A percentile compares a stretch with the other conserved stretches of the same genome.
Conservation (phyloP, 92 coral and sea anemone species). For the Palythoa grandiflora region DNA sequence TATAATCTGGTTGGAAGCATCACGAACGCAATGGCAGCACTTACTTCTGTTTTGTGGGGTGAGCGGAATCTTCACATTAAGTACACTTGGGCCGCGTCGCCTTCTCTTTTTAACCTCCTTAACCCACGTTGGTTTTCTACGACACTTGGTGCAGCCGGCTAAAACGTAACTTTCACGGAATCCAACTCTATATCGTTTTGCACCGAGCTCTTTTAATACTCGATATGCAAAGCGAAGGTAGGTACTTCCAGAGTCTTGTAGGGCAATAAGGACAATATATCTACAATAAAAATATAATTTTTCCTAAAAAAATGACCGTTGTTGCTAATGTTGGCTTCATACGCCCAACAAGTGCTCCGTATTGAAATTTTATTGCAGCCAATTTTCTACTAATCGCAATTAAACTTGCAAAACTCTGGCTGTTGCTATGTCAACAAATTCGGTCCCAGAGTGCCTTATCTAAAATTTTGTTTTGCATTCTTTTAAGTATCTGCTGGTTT, state of each 20-base stretch:
- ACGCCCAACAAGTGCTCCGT: too few relatives aligned
- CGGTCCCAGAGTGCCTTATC: too few relatives aligned
- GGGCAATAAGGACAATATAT: slow-evolving; percentile 23
- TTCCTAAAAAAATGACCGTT: too few relatives aligned
- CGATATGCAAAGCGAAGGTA: background rate
- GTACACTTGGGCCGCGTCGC: slow-evolving; percentile 4
- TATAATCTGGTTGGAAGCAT: background rate
- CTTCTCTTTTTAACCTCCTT: slow-evolving; percentile 17
- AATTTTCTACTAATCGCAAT: too few relatives aligned
- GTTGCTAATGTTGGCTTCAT: too few relatives aligned
- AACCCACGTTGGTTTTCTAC: slow-evolving; percentile 26
- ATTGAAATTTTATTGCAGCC: too few relatives aligned
- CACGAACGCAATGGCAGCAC: background rate
- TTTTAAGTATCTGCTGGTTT: too few relatives aligned
- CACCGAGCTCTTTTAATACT: slow-evolving; percentile 10
- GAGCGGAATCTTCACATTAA: slow-evolving; percentile 35
- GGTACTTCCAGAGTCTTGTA: slow-evolving; percentile 28
- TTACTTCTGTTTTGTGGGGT: slow-evolving; percentile 32
- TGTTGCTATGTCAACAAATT: too few relatives aligned
- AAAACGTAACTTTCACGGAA: slow-evolving; percentile 14
- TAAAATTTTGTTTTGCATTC: too few relatives aligned
- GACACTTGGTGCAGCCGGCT: slow-evolving; percentile 16
- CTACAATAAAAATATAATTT: background rate
- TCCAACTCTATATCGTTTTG: background rate
- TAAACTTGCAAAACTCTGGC: too few relatives aligned